phyloP scores from a whole-genome alignment of 2,888 invertebrate genomes.

The Trisateles emortualis region DNA sequence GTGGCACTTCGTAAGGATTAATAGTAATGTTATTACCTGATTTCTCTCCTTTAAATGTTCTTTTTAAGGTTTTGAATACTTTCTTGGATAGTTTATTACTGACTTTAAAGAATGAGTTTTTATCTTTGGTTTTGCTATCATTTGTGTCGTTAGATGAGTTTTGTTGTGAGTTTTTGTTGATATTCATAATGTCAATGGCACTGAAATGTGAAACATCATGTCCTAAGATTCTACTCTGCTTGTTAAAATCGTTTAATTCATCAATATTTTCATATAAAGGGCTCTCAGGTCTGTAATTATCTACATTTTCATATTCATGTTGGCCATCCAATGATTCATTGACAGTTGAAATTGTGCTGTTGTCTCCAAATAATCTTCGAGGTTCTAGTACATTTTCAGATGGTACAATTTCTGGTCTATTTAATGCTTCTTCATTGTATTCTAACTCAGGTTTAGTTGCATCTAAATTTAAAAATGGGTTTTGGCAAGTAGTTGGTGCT shows the following conservation, averaged over 20 bases:
- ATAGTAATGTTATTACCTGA: constrained; percentile 61
- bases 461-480: constrained; percentile 68
- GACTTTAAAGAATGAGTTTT: constrained; percentile 71
- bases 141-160: constrained; percentile 72
- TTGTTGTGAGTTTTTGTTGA: constrained; percentile 64
- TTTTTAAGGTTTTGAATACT: constrained; percentile 79
- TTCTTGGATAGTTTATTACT: constrained; percentile 78
- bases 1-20: constrained; percentile 82
- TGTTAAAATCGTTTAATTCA: constrained; percentile 67
- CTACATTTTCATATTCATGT: constrained; percentile 78
- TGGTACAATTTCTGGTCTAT: constrained; percentile 44
- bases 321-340: constrained; percentile 69
- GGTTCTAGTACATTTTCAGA: constrained; percentile 62
- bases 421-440: constrained; percentile 63
- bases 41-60: constrained; percentile 79
- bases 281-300: constrained; percentile 70
- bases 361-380: constrained; percentile 75
- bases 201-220: constrained; percentile 80
- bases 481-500: constrained; percentile 46
- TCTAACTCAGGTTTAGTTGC: constrained; percentile 61
- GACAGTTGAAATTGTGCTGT: constrained; percentile 79
- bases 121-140: constrained; percentile 72
- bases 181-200: constrained; percentile 76
- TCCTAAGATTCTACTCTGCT: constrained; percentile 83
- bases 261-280: constrained; percentile 79